Evolutionary conservation across 2,797 vertebrate species (phyloP).

Genomic region (Argentina silus): DNA sequence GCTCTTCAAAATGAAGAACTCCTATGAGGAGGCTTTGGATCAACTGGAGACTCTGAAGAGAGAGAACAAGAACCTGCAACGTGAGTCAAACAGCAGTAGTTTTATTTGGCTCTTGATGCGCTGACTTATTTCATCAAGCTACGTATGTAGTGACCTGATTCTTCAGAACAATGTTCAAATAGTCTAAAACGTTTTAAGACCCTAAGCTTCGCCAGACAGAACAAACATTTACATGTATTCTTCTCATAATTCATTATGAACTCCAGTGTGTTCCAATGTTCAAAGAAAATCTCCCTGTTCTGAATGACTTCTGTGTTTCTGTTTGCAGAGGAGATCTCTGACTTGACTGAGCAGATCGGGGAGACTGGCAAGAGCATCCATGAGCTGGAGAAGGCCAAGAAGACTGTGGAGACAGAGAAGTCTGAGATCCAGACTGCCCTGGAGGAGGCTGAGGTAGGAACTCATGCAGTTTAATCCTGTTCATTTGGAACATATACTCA

Average conservation of each 20-base stretch:
- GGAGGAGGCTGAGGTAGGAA: conserved; percentile 87
- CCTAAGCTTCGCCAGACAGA: too few species aligned
- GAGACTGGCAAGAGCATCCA: conserved; percentile 85
- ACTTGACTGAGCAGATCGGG: conserved; percentile 87
- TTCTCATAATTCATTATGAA: too few species aligned
- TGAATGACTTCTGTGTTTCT: too few species aligned
- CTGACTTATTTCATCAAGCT: too few species aligned
- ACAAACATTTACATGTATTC: too few species aligned
- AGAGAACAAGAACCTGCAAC: conserved; percentile 75
- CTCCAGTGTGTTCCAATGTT: too few species aligned
- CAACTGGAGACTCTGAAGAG: conserved; percentile 84
- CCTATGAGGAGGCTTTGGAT: conserved; percentile 84
- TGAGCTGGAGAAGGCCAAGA: conserved; percentile 88
- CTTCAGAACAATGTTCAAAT: not conserved
- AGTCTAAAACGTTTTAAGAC: not conserved
- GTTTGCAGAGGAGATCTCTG: conserved; percentile 85
- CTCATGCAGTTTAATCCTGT: not conserved
- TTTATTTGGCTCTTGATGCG: not conserved
- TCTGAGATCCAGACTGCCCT: conserved; percentile 83
- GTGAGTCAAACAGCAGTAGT: conserved; percentile 26
- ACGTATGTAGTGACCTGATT: too few species aligned
- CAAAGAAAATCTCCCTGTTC: too few species aligned
- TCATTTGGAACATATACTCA: too few species aligned
- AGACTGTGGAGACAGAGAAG: conserved; percentile 83
- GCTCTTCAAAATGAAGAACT: conserved; percentile 85